phyloP scores from a whole-genome alignment of 2,797 vertebrate genomes.

The Sciurus vulgaris region DNA sequence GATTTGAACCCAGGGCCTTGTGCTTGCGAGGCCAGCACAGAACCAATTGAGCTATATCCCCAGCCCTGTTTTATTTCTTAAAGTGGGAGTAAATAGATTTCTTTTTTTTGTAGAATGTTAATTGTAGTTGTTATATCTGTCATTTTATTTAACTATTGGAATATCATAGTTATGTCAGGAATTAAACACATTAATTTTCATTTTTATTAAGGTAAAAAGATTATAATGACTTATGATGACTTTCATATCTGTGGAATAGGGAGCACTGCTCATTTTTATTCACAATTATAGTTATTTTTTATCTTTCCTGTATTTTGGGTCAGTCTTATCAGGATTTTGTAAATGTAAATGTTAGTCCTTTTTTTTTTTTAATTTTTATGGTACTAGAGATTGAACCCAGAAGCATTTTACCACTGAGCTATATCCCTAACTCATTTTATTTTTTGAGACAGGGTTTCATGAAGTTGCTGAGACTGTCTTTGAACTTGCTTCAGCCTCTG shows the following conservation, averaged over 20 bases:
- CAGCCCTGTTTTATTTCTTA: background rate
- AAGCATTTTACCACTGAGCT: too few relatives aligned
- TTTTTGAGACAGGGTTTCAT: too few relatives aligned
- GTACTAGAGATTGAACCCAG: too few relatives aligned
- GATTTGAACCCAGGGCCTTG: too few relatives aligned
- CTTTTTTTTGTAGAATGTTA: background rate
- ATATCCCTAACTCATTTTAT: too few relatives aligned
- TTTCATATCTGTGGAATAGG: background rate
- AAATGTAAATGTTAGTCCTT: constrained; percentile 23
- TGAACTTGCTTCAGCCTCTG: too few relatives aligned
- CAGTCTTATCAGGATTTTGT: background rate
- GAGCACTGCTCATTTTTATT: background rate
- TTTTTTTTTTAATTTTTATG: background rate
- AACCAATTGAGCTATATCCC: too few relatives aligned
- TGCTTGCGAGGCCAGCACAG: too few relatives aligned
- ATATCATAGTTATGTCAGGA: background rate
- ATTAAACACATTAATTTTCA: background rate
- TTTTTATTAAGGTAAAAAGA: background rate
- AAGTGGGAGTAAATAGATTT: background rate
- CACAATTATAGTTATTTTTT: constrained; percentile 44
- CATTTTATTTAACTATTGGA: background rate
- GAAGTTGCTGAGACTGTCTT: too few relatives aligned
- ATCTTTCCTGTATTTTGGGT: constrained; percentile 33
- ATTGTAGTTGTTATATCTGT: background rate
- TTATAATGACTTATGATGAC: constrained; percentile 29